Conservation (phyloP, 2,888 invertebrate species). For the Ametastegia equiseti region DNA sequence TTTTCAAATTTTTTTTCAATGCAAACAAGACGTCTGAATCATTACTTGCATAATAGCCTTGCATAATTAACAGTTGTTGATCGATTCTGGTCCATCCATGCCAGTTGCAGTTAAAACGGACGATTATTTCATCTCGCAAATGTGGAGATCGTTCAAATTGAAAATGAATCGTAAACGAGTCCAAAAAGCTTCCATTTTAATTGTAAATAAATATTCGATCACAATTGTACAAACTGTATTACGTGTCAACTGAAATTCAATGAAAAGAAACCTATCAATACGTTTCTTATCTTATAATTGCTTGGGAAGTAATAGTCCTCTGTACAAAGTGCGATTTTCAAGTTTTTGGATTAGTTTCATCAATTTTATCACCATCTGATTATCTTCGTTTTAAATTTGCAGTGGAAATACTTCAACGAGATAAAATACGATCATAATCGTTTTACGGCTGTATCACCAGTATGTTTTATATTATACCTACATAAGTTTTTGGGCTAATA, state of each 20-base stretch:
- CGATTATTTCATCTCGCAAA: neutral
- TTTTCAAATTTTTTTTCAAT: neutral
- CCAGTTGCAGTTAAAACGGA: neutral
- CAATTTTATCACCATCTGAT: neutral
- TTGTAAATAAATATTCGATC: constrained; percentile 8
- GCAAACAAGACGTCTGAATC: neutral
- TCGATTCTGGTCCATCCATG: neutral
- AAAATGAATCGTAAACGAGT: neutral
- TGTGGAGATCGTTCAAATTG: neutral
- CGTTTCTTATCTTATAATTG: neutral
- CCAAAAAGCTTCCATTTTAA: neutral
- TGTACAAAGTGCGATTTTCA: neutral
- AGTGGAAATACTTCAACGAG: neutral
- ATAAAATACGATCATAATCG: neutral
- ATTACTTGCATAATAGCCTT: too few species aligned
- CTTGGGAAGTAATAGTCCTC: neutral
- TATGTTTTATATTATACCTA: too few species aligned
- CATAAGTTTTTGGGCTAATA: too few species aligned
- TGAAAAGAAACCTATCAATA: neutral
- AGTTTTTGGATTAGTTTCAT: constrained; percentile 2
- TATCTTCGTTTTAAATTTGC: neutral
- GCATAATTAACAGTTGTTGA: neutral
- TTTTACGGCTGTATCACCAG: neutral
- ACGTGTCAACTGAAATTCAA: neutral
- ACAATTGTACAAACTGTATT: neutral